Evolutionary conservation across 2,113 vertebrate genomes (phyloP), one percentile per base, ranked within the genome.

Genomic region (Anolis carolinensis): DNA sequence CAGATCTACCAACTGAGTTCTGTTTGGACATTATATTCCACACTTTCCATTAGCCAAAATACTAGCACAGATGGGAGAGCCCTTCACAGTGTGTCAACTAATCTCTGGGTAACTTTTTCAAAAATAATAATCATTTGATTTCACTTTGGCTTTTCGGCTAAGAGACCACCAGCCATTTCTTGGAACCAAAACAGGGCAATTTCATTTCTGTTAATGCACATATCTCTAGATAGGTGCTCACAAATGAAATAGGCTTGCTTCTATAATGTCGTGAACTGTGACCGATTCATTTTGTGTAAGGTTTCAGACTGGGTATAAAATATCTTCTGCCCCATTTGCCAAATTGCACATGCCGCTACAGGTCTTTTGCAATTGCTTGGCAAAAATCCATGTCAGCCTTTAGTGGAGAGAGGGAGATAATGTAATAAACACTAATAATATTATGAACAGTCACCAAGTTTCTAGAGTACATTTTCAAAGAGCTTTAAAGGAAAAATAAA

Each of bases 241-340:
- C 0, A 63, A 63, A 52, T 21, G 71, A 75, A 27, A 80, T 27
- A 44, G 11, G 30, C 27, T 50, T 48, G 65, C 65, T 62, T 82
- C 63, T 70, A 3, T 32, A 82, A 78, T 62, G 34, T 39, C 76
- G 63, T 59, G 27, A 70, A 77, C 52, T 82, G 81, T 87, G 74
- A 77, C 73, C 7, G n/a, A 82, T 72, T 48, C 67, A 16, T 79
- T 83, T 79, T n/a, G 62, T 32, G 7, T 72, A 73, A 72, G 68
- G 74, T 72, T 67, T 39, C 52, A 50, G 75, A 83, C 23, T 25
- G 62, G 74, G 30, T 72, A 73, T 39, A 63, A 59, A 82, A 62
- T 71, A 34, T 72, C 62, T 86, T 86, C 48, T 50, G 36, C 70
- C 68, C 78, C 55, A 80, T 87, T 82, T 71, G 32, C 50, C 73